These are phyloP conservation scores for Hemibagrus guttatus DNA, from an alignment of 2,797 vertebrate species.

Conservation along the genomic window DNA sequence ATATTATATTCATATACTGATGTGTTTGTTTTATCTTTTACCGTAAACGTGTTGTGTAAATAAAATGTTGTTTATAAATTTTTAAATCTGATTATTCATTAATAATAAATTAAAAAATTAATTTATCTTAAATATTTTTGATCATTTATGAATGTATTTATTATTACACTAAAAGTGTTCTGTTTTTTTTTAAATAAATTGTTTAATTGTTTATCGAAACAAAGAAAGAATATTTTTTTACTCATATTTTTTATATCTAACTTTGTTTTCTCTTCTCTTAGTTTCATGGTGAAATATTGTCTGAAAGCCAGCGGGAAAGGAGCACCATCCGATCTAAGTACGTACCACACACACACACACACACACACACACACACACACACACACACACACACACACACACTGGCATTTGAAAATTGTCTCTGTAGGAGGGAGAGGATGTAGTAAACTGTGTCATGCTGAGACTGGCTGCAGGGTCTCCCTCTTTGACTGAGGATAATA, in stretches of 20 bases:
- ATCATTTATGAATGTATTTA: no score
- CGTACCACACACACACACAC: background rate
- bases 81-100: background rate
- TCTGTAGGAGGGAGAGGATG: slow-evolving; percentile 29
- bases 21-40: no score
- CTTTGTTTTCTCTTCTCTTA: slow-evolving; percentile 55
- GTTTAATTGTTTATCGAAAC: no score
- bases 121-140: background rate
- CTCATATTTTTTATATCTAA: background rate
- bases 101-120: background rate
- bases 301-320: slow-evolving; percentile 83
- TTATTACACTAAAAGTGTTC: no score
- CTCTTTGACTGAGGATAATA: slow-evolving; percentile 28
- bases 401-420: background rate
- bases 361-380: slow-evolving; percentile 12
- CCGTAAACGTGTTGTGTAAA: no score
- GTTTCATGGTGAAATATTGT: slow-evolving; percentile 92
- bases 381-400: background rate
- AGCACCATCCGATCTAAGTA: slow-evolving; percentile 78
- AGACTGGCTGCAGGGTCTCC: background rate
- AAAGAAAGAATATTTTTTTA: no score
- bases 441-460: slow-evolving; percentile 20
- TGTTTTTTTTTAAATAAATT: no score
- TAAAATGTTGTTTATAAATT: no score
- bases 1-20: no score